Percentiles rank a stretch among this genome's conserved stretches.
Conservation (phyloP, 2,888 invertebrate species). For the Craniophora ligustri region DNA sequence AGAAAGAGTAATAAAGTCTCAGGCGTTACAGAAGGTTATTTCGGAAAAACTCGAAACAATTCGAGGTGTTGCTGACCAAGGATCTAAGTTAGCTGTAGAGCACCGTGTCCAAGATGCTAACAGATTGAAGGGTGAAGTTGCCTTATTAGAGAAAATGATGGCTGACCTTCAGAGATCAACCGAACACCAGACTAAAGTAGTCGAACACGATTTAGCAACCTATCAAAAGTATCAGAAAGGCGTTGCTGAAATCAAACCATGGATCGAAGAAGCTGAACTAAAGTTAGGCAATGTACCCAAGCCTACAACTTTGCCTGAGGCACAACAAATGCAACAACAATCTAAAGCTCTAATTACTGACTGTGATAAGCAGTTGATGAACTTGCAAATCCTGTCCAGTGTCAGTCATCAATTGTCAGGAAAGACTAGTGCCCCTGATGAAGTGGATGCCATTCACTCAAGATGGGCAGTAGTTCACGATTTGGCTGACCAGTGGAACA, state of each 20-base stretch:
- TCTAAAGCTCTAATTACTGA: slow-evolving; percentile 93
- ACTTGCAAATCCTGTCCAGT: slow-evolving; percentile 92
- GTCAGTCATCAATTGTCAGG: slow-evolving; percentile 93
- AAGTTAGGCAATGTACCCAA: slow-evolving; percentile 92
- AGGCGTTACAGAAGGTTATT: slow-evolving; percentile 92
- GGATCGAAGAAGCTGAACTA: slow-evolving; percentile 96
- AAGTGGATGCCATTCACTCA: slow-evolving; percentile 94
- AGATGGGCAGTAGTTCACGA: slow-evolving; percentile 96
- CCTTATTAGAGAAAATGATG: slow-evolving; percentile 92
- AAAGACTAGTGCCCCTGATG: slow-evolving; percentile 93
- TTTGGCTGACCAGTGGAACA: slow-evolving; percentile 93
- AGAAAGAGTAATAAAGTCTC: slow-evolving; percentile 93
- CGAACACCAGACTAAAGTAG: slow-evolving; percentile 92
- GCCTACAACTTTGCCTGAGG: slow-evolving; percentile 94
- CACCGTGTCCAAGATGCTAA: slow-evolving; percentile 92
- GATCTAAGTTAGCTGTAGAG: slow-evolving; percentile 91
- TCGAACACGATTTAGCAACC: slow-evolving; percentile 93
- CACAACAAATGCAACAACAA: slow-evolving; percentile 92
- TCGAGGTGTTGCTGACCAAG: slow-evolving; percentile 92
- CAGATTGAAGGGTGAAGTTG: slow-evolving; percentile 92
- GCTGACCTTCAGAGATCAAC: slow-evolving; percentile 93
- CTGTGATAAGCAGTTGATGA: slow-evolving; percentile 92
- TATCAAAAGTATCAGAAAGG: slow-evolving; percentile 95
- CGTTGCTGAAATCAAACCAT: slow-evolving; percentile 94
- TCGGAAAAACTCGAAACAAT: slow-evolving; percentile 92